Percentiles rank a stretch among this genome's conserved stretches.
These are phyloP conservation scores for Crotalus tigris DNA, from an alignment of 2,113 vertebrate species.

Conservation along the genomic window DNA sequence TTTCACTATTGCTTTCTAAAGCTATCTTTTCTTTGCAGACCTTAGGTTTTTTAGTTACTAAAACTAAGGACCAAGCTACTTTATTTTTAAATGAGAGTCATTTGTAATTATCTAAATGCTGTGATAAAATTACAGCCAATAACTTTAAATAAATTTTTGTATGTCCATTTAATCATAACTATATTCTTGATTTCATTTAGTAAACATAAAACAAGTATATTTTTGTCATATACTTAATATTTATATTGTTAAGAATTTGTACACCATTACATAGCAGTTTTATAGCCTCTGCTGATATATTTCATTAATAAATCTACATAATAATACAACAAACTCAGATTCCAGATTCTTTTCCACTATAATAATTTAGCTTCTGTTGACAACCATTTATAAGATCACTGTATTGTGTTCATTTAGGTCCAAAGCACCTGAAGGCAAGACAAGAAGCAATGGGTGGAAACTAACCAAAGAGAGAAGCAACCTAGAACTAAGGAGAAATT, in stretches of 20 bases:
- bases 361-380: constrained; percentile 35
- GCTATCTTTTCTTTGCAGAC: not conserved
- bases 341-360: constrained; percentile 38
- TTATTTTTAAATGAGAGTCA: not conserved
- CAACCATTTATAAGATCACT: constrained; percentile 37
- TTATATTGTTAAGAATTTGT: constrained; percentile 38
- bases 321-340: constrained; percentile 34
- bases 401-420: not conserved
- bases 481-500: too few relatives aligned
- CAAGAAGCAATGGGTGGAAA: too few relatives aligned
- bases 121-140: not conserved
- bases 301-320: constrained; percentile 40
- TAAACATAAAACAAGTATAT: constrained; percentile 17
- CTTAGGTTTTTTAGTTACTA: not conserved
- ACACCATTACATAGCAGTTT: constrained; percentile 46
- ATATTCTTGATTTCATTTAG: constrained; percentile 10
- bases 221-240: constrained; percentile 13
- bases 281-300: constrained; percentile 42
- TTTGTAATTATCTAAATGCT: not conserved
- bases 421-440: too few relatives aligned
- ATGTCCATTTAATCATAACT: not conserved
- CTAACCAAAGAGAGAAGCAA: too few relatives aligned
- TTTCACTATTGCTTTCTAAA: not conserved
- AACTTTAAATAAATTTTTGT: not conserved
- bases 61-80: not conserved